These are phyloP conservation scores for Paradoxurus hermaphroditus DNA, from an alignment of 2,113 vertebrate species.

Conservation along the genomic window DNA sequence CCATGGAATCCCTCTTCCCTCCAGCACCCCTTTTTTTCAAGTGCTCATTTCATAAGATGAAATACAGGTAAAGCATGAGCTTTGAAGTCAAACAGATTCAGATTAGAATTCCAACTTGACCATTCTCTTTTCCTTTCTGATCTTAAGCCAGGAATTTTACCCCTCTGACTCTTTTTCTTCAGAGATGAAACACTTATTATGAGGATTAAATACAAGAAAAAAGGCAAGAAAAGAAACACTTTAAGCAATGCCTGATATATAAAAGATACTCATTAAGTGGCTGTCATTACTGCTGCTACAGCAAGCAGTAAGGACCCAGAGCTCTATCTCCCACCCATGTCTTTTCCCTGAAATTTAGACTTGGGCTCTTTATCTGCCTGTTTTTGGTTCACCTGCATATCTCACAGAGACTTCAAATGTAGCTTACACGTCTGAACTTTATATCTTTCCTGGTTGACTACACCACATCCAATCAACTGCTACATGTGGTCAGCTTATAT, in stretches of 20 bases:
- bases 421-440: neutral
- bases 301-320: neutral
- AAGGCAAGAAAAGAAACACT: constrained; percentile 11
- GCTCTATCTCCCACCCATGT: neutral
- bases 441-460: neutral
- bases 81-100: neutral
- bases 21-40: neutral
- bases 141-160: neutral
- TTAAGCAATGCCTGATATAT: neutral
- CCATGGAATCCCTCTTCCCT: neutral
- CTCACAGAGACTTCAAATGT: neutral
- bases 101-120: neutral
- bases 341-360: neutral
- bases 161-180: neutral
- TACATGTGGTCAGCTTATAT: neutral
- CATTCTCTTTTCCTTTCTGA: neutral
- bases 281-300: neutral
- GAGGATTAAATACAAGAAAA: neutral
- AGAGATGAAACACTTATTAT: neutral
- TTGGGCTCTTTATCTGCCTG: neutral
- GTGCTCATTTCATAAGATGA: neutral
- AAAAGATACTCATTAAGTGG: neutral
- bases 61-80: neutral
- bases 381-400: neutral
- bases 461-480: neutral